Percentiles rank a stretch among this genome's conserved stretches.
These are phyloP conservation scores for Drosophila bocki DNA, from an alignment of 1,140 invertebrate species.

Conservation along the genomic window DNA sequence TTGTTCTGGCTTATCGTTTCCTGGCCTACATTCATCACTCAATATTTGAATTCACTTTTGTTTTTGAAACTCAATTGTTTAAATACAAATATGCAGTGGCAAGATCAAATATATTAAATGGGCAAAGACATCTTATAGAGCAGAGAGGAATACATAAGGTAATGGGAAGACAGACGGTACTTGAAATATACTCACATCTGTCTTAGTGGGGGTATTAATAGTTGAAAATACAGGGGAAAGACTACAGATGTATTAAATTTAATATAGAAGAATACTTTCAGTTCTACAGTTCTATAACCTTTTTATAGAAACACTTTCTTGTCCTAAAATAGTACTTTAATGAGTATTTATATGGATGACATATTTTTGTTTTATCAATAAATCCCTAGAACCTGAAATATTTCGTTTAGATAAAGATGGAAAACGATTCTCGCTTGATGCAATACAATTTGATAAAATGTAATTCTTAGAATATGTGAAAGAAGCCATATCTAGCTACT, in stretches of 20 bases:
- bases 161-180: conserved; percentile 12
- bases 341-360: conserved; percentile 10
- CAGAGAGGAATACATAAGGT: conserved; percentile 19
- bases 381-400: neutral
- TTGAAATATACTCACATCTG: neutral
- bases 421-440: neutral
- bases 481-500: neutral
- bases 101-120: neutral
- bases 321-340: neutral
- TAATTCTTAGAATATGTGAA: neutral
- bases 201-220: neutral
- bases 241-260: neutral
- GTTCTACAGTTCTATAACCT: neutral
- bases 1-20: conserved; percentile 26
- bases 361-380: conserved; percentile 14
- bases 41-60: conserved; percentile 12
- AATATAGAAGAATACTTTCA: neutral
- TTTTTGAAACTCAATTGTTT: conserved; percentile 26
- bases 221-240: neutral
- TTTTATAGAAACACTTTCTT: neutral
- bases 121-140: neutral
- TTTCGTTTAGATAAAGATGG: conserved; percentile 12
- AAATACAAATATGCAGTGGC: neutral
- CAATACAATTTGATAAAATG: conserved; percentile 13
- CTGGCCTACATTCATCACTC: conserved; percentile 23